Evolutionary conservation across 2,113 vertebrate genomes (phyloP).

Genomic region (Entomyzon cyanotis): DNA sequence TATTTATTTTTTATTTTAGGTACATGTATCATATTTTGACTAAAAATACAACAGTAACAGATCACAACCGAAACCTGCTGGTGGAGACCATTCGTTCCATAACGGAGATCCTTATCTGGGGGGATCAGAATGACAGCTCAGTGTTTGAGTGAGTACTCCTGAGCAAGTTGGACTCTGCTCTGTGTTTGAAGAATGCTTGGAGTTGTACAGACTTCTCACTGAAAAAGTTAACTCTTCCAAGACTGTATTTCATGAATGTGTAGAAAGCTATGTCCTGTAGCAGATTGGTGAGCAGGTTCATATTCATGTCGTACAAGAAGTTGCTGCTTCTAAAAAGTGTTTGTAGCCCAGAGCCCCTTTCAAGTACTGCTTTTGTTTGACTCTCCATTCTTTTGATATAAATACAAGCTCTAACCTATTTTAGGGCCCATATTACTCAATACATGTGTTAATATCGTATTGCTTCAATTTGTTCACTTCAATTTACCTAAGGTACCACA

Average conservation of each 20-base stretch:
- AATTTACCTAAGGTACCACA: background rate
- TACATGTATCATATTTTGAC: constrained; percentile 96
- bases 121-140: constrained; percentile 98
- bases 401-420: background rate
- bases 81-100: constrained; percentile 98
- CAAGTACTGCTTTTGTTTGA: background rate
- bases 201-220: background rate
- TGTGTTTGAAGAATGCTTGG: background rate
- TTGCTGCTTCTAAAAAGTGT: background rate
- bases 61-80: constrained; percentile 94
- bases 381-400: background rate
- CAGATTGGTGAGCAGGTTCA: background rate
- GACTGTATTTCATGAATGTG: background rate
- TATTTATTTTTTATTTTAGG: constrained; percentile 62
- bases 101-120: constrained; percentile 98
- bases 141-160: constrained; percentile 91
- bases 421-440: background rate
- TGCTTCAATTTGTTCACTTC: background rate
- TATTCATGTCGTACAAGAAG: background rate
- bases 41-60: constrained; percentile 98
- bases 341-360: background rate
- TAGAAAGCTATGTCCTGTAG: background rate
- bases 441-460: background rate
- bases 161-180: background rate
- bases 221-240: background rate